These are phyloP conservation scores for Bombus pascuorum DNA, from an alignment of 1,140 invertebrate genomes.

Conservation along the genomic window DNA sequence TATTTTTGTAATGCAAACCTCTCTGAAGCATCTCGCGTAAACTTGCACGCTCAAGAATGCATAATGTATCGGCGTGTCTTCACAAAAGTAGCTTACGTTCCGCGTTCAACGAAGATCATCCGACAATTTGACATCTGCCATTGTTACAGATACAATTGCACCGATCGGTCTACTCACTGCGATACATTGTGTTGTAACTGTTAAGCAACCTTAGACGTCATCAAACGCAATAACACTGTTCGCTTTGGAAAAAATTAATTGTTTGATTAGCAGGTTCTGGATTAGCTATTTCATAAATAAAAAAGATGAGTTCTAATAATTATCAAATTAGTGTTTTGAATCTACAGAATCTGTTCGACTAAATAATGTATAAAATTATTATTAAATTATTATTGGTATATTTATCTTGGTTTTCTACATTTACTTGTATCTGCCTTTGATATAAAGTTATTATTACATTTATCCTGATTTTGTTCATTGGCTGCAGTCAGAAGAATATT, in stretches of 20 bases:
- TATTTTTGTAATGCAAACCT: slow-evolving; percentile 34
- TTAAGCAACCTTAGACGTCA: not conserved
- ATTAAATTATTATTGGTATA: too few species aligned
- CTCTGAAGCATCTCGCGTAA: slow-evolving; percentile 28
- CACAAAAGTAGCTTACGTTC: slow-evolving; percentile 16
- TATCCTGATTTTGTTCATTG: too few species aligned
- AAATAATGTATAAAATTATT: not conserved
- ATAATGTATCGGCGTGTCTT: slow-evolving; percentile 37
- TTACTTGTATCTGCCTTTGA: too few species aligned
- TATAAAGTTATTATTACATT: too few species aligned
- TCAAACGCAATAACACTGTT: not conserved
- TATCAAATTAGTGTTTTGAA: not conserved
- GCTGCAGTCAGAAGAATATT: too few species aligned
- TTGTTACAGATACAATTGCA: slow-evolving; percentile 24
- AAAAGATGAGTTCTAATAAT: not conserved
- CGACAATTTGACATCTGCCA: slow-evolving; percentile 39
- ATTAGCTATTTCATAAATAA: not conserved
- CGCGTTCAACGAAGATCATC: slow-evolving; percentile 15
- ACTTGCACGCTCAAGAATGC: slow-evolving; percentile 24
- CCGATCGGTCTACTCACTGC: not conserved
- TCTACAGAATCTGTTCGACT: not conserved
- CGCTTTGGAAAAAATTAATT: not conserved
- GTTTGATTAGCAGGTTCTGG: not conserved
- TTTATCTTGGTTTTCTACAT: too few species aligned
- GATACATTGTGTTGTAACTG: not conserved